phyloP scores from a whole-genome alignment of 2,113 vertebrate genomes.

The Siniperca knerii region DNA sequence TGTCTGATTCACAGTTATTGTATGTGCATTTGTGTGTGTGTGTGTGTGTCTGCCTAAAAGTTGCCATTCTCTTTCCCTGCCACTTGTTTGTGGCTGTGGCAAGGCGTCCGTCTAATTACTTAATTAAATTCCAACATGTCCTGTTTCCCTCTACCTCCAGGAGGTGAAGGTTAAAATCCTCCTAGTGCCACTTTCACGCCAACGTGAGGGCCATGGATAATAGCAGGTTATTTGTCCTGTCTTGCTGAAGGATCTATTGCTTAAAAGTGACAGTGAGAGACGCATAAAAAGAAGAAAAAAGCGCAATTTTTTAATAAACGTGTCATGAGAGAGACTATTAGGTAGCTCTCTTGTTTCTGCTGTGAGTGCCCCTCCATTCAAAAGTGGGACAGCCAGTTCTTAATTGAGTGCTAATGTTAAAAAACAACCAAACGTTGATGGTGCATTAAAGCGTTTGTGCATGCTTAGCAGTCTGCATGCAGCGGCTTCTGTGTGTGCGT shows the following conservation, averaged over 20 bases:
- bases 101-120: slow-evolving; percentile 73
- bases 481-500: neutral
- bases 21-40: neutral
- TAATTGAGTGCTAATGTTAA: slow-evolving; percentile 80
- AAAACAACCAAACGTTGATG: slow-evolving; percentile 75
- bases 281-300: slow-evolving; percentile 5
- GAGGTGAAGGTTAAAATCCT: slow-evolving; percentile 80
- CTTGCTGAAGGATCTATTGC: slow-evolving; percentile 69
- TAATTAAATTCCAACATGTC: slow-evolving; percentile 73
- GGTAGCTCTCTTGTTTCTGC: slow-evolving; percentile 56
- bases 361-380: slow-evolving; percentile 60
- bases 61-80: slow-evolving; percentile 27
- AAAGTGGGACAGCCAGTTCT: slow-evolving; percentile 67
- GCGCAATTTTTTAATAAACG: slow-evolving; percentile 39
- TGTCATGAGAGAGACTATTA: slow-evolving; percentile 40
- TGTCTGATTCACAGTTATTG: neutral
- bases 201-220: slow-evolving; percentile 73
- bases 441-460: slow-evolving; percentile 61
- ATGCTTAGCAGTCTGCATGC: slow-evolving; percentile 46
- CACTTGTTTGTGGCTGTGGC: slow-evolving; percentile 62
- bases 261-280: slow-evolving; percentile 51
- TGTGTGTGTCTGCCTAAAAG: slow-evolving; percentile 13
- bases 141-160: slow-evolving; percentile 50
- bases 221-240: slow-evolving; percentile 75
- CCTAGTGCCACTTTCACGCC: slow-evolving; percentile 71